phyloP scores from a whole-genome alignment of 2,888 invertebrate genomes.

The Punctoribates punctum region DNA sequence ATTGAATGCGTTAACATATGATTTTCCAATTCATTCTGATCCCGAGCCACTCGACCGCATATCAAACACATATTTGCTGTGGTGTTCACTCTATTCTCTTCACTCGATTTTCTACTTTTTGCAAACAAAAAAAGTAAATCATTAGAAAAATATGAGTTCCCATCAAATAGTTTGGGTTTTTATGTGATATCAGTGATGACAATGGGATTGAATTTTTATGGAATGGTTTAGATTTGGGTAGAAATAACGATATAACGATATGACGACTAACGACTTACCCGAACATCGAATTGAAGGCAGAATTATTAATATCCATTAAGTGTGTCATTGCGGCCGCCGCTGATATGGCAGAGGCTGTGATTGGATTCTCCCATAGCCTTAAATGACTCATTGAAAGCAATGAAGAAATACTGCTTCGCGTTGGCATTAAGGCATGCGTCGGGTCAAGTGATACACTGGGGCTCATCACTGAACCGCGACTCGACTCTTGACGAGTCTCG shows the following conservation, averaged over 20 bases:
- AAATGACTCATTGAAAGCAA: constrained; percentile 30
- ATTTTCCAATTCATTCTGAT: constrained; percentile 44
- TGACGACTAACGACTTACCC: neutral
- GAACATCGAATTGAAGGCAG: constrained; percentile 13
- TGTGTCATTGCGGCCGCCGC: constrained; percentile 26
- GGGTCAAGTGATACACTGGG: constrained; percentile 17
- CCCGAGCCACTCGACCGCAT: constrained; percentile 34
- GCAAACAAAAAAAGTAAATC: neutral
- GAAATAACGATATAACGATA: neutral
- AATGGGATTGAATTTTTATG: neutral
- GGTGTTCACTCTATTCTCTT: neutral
- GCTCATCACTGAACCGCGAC: neutral
- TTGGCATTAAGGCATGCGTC: constrained; percentile 28
- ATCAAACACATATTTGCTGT: constrained; percentile 31
- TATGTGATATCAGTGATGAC: neutral
- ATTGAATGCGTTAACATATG: constrained; percentile 47
- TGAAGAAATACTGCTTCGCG: constrained; percentile 28
- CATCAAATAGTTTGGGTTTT: neutral
- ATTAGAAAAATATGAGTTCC: neutral
- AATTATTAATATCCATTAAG: constrained; percentile 25
- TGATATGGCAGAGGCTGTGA: constrained; percentile 27
- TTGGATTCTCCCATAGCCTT: constrained; percentile 24
- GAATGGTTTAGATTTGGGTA: neutral
- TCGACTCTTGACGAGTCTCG: neutral
- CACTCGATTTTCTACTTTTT: constrained; percentile 26